Base-by-base conservation (phyloP, 2,113 vertebrate species). In the Speoplatyrhinus poulsoni region DNA sequence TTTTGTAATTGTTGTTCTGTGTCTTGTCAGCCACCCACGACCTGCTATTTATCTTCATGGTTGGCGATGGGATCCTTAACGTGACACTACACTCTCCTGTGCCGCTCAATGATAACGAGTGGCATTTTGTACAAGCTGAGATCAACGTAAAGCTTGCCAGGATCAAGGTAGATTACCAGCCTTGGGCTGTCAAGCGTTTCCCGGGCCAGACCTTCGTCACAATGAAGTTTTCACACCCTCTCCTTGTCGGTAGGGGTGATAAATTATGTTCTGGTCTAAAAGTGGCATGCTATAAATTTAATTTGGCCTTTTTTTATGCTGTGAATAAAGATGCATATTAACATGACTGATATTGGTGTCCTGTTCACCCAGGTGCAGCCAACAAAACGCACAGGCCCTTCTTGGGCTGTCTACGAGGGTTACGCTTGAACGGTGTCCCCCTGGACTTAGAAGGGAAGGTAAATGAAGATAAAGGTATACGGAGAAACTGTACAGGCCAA, bases 41-140 rank as follows among this genome's bases (percentile, higher is more conserved):
- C 0, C 87, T 99, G 74, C 86, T 90, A 1, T 96, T 99, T 9
- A 74, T 95, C 41, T 99, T 98, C 0, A 94, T 98, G 82, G 95
- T 98, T 2, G 98, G 98, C 0, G 97, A 98, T 0, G 97, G 98
- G 50, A 95, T 97, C 0, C 89, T 96, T 76, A 98, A 99, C 70
- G 89, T 95, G 69, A 97, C 95, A 0, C 90, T 95, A 3, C 85
- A 81, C 16, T 94, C 95, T 0, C 92, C 82, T 3, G 83, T 94
- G 6, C 91, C 94, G 17, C 96, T 98, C 67, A 96, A 95, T 0
- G 94, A 99, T 0, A 96, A 99, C 0, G 95, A 98, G 80, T 99
- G 98, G 98, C 97, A 99, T 77, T 93, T 95, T 70, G 95, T 99
- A 70, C 94, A 96, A 79, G 98, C 94, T 0, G 97, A 99, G 84